Base-by-base conservation (phyloP, 2,888 invertebrate species). In the Melikaiella ostensackeni region DNA sequence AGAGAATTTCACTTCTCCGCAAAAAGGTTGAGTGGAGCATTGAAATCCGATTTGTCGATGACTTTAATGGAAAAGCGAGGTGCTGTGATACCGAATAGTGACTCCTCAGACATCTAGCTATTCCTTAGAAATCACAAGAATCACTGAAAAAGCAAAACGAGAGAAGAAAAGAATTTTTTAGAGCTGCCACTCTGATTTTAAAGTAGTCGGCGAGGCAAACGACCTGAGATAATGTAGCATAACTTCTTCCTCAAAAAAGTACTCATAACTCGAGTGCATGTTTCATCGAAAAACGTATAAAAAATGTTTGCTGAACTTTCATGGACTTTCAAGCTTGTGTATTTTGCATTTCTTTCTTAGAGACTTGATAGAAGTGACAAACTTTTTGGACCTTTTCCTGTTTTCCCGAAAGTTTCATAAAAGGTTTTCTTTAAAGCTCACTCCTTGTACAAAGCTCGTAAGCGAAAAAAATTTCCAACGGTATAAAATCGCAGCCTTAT, bases 341-440 rank as follows among this genome's bases (percentile, higher is more conserved):
- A 27, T 27, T 59, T n/a, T 70, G n/a, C 6, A 70, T 55, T 55
- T 13, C 1, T 50, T n/a, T n/a, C n/a, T 24, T 7, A 16, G 46
- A 70, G 70, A 70, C 55, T 55, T 70, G 46, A 55, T 70, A 70
- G n/a, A 70, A 70, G 27, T n/a, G 30, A 70, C 1, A 55, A 50
- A 70, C 50, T 70, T 70, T 70, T 50, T 30, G 27, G 21, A 70
- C 9, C 27, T 1, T 55, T 55, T 13, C 13, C 19, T 6, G 35
- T 33, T 70, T 46, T 70, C 2, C 27, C 46, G 27, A 30, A 50
- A 50, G n/a, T 70, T 50, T 55, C 33, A 33, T 70, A 50, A 70
- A 70, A 70, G 30, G 46, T 2, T 70, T 30, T 50, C 24, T 27
- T 70, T 50, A 7, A 50, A 50, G 9, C 11, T n/a, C 16, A 35